Evolutionary conservation across 2,888 invertebrate species (phyloP), one percentile per base, ranked within the genome.

Genomic region (Troides helena): DNA sequence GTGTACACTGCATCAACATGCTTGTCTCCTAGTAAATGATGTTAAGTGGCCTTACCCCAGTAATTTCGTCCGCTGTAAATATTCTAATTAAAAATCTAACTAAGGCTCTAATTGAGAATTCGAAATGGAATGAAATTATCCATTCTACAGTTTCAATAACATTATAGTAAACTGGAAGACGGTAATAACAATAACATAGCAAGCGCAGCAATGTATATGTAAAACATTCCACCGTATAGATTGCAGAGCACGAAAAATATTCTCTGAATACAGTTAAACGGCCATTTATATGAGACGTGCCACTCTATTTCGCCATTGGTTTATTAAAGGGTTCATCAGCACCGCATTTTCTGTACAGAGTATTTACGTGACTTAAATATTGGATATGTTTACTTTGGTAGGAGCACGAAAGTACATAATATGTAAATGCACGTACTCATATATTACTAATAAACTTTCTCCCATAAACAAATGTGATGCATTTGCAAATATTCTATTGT

Each of bases 261-360:
- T 69, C 69, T 23, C 50, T 59, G 66, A 69, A 69, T 69, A 69
- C 62, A 65, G 65, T 69, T 69, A 69, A 69, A 62, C 61, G 62
- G 46, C 69, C 65, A 69, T 69, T 69, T 62, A 66, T 69, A 69
- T 69, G 69, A 62, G 66, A 69, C 65, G 65, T 69, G 65, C 58
- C 66, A 69, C 69, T 66, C 65, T 62, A 65, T 62, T 66, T 62
- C 66, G 69, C 69, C 62, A 65, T 69, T 69, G 62, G 66, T 69
- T 66, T 69, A 69, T 66, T 69, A 69, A 69, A 69, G 69, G 69
- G 69, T 69, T 69, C 69, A 69, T 69, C 69, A 69, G 66, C 66
- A 62, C 69, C 65, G 62, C 64, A 62, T 69, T 69, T 57, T 65
- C 69, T 69, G 53, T 65, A 57, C 65, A 65, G 60, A 64, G 64